Evolutionary conservation across 2,113 vertebrate species (phyloP).

Genomic region (Chaetodon auriga): DNA sequence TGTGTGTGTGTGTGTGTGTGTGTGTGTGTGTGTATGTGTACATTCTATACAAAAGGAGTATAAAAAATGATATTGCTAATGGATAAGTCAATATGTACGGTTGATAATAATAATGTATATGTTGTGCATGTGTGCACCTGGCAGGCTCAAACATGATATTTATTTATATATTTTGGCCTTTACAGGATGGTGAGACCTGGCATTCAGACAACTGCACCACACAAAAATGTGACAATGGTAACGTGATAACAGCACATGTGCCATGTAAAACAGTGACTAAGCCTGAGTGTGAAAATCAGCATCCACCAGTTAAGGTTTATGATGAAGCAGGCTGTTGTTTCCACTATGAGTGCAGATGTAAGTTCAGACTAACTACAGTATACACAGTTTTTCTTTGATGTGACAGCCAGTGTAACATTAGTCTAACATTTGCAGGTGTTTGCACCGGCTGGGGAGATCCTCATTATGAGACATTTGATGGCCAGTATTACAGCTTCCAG

Average conservation of each 20-base stretch:
- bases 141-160: too few species aligned
- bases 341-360: slow-evolving; percentile 91
- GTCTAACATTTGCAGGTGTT: slow-evolving; percentile 83
- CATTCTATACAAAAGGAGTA: too few species aligned
- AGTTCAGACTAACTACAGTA: slow-evolving; percentile 65
- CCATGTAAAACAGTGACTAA: slow-evolving; percentile 68
- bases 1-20: too few species aligned
- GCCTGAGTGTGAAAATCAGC: slow-evolving; percentile 85
- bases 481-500: slow-evolving; percentile 91
- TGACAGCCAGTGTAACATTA: not conserved
- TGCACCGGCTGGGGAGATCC: slow-evolving; percentile 93
- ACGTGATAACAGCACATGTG: slow-evolving; percentile 36
- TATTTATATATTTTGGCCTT: slow-evolving; percentile 18
- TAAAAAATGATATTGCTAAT: too few species aligned
- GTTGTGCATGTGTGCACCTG: not conserved
- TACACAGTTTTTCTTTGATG: slow-evolving; percentile 4
- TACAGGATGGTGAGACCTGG: slow-evolving; percentile 88
- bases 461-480: slow-evolving; percentile 94
- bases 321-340: slow-evolving; percentile 87
- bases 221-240: slow-evolving; percentile 81
- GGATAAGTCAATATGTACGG: too few species aligned
- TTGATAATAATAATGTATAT: too few species aligned
- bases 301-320: slow-evolving; percentile 80
- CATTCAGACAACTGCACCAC: slow-evolving; percentile 82
- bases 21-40: too few species aligned